Base-by-base conservation (phyloP, 2,113 vertebrate genomes). In the Neolamprologus variostigma region DNA sequence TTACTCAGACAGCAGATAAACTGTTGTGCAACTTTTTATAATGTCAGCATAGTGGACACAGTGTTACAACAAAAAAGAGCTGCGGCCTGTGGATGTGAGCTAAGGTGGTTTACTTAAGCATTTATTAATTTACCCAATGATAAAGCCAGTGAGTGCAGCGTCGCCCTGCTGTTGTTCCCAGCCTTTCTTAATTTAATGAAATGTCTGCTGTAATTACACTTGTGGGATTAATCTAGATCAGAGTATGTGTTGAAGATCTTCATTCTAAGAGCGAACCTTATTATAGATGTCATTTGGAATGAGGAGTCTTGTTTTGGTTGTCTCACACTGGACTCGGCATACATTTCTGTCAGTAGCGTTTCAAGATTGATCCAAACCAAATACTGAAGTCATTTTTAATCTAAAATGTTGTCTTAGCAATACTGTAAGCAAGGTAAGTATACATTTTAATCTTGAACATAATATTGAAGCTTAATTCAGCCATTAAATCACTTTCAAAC, bases 141-240 rank as follows among this genome's bases (percentile, higher is more conserved):
- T 50, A 0, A 82, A 81, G 81, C 33, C 23, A 63, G 9, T 3
- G 16, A 42, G 47, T 26, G 7, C 45, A 80, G 23, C 2, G 3
- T 81, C 0, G 2, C 35, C 9, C 21, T 21, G 42, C 71, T 40
- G 51, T 45, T 81, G 3, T 14, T 61, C 16, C 35, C 23, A 28
- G 23, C 16, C 35, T 31, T 47, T 42, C 78, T 84, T 59, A 13
- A 87, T 82, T 50, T 21, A 45, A 76, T 59, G 35, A 84, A 68
- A 50, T 87, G 28, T 50, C 68, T 81, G 84, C 17, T 84, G 81
- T 91, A 82, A 37, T 87, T 92, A 57, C 89, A 88, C 88, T 90
- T 85, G 66, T 86, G 23, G 63, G 54, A 47, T 80, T 76, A 42
- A 33, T 81, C 45, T 83, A 82, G 81, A 73, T 73, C 55, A 54